Percentiles rank a stretch among this genome's conserved stretches.
phyloP scores from a whole-genome alignment of 1,140 invertebrate species.

The Choristoneura fumiferana region DNA sequence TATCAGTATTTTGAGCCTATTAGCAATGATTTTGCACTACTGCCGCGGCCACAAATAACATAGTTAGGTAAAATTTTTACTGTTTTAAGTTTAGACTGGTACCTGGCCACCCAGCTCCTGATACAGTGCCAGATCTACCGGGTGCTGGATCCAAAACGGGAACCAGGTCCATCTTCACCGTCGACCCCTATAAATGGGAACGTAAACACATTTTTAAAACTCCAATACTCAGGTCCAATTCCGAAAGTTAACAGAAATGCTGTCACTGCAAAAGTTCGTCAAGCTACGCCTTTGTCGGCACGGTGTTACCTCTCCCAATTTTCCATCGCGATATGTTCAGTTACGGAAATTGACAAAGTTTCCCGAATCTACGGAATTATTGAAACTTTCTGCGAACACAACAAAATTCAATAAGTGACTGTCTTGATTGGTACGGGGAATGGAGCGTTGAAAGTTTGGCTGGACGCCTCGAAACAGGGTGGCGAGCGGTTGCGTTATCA shows the following conservation, averaged over 20 bases:
- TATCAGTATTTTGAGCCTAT: too few species aligned
- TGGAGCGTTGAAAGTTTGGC: conserved; percentile 28
- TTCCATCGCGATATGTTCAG: conserved; percentile 49
- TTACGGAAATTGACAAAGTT: conserved; percentile 74
- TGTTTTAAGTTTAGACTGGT: too few species aligned
- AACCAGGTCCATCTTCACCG: too few species aligned
- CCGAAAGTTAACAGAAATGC: conserved; percentile 19
- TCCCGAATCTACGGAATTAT: conserved; percentile 64
- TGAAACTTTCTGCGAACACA: conserved; percentile 67
- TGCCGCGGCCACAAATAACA: too few species aligned
- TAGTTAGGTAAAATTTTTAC: too few species aligned
- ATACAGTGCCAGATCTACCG: too few species aligned
- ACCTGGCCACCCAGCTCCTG: too few species aligned
- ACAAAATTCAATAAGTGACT: conserved; percentile 76
- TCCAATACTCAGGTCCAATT: not conserved
- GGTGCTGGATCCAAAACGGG: too few species aligned
- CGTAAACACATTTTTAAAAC: too few species aligned
- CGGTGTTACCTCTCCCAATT: not conserved
- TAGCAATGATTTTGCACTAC: too few species aligned
- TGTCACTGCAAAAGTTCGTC: too few species aligned
- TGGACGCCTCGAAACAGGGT: conserved; percentile 15
- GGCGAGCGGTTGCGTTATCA: conserved; percentile 17
- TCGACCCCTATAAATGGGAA: too few species aligned
- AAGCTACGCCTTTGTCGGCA: not conserved
- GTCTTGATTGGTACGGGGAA: conserved; percentile 60